Conservation (phyloP, 2,888 invertebrate species). For the Drosophila tripunctata region DNA sequence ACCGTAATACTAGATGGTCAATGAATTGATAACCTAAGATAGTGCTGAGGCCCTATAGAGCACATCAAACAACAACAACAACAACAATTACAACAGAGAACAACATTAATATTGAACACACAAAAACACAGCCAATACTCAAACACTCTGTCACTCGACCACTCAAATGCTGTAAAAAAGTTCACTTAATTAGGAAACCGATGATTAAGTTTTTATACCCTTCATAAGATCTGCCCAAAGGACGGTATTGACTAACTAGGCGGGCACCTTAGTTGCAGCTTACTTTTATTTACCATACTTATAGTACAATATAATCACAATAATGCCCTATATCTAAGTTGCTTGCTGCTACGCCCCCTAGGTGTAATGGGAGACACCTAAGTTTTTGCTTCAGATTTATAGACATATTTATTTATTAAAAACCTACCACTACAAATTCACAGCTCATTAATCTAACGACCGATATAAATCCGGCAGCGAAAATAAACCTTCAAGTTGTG, state of each 20-base stretch:
- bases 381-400: slow-evolving; percentile 62
- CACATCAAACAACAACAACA: slow-evolving; percentile 44
- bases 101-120: slow-evolving; percentile 3
- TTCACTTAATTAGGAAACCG: slow-evolving; percentile 29
- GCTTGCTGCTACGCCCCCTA: slow-evolving; percentile 28
- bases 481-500: slow-evolving; percentile 70
- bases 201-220: slow-evolving; percentile 70
- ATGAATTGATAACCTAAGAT: slow-evolving; percentile 53
- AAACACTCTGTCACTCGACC: too few relatives aligned
- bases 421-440: slow-evolving; percentile 73
- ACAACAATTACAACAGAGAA: background rate
- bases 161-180: background rate
- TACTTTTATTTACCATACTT: background rate
- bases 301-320: slow-evolving; percentile 7
- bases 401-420: slow-evolving; percentile 70
- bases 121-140: slow-evolving; percentile 1
- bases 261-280: slow-evolving; percentile 32
- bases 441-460: slow-evolving; percentile 77
- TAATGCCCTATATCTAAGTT: slow-evolving; percentile 19
- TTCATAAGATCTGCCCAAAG: slow-evolving; percentile 56
- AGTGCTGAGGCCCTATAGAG: slow-evolving; percentile 70
- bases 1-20: slow-evolving; percentile 46
- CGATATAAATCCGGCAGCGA: slow-evolving; percentile 76
- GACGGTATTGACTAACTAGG: slow-evolving; percentile 39
- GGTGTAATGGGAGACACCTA: slow-evolving; percentile 41